Conservation (phyloP, 2,113 vertebrate genomes). For the Clarias gariepinus region DNA sequence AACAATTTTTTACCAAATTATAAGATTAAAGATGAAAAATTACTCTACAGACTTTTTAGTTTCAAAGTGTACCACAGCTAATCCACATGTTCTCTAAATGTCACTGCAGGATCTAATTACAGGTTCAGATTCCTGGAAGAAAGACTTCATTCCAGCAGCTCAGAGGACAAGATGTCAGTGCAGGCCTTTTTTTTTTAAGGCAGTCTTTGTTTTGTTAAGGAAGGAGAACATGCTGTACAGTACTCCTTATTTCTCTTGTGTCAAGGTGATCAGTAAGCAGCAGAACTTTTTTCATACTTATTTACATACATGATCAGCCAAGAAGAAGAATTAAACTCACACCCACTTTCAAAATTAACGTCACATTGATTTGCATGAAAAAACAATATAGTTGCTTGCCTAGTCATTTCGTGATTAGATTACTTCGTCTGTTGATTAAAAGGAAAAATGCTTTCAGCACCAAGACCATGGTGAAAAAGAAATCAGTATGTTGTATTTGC, state of each 20-base stretch:
- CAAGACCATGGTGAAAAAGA: not conserved
- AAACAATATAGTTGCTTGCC: not conserved
- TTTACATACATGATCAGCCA: not conserved
- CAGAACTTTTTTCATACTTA: not conserved
- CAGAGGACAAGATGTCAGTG: not conserved
- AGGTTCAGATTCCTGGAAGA: conserved; percentile 30
- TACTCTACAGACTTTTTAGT: not conserved
- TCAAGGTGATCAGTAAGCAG: not conserved
- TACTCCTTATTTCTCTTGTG: not conserved
- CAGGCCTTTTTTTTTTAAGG: not conserved
- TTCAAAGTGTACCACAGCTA: not conserved
- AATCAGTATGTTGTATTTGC: not conserved
- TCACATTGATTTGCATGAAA: not conserved
- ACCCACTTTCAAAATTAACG: not conserved
- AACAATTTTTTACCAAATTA: not conserved
- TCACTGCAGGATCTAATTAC: conserved; percentile 28
- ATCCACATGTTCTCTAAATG: not conserved
- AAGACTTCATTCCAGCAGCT: not conserved
- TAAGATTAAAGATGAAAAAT: not conserved
- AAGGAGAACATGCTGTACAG: not conserved
- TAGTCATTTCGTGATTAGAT: conserved; percentile 6
- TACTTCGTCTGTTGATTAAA: not conserved
- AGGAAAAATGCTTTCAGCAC: not conserved
- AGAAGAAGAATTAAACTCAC: not conserved
- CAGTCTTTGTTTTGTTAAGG: not conserved